A percentile compares a stretch with the other conserved stretches of the same genome.
Conservation (phyloP, 2,797 vertebrate genomes). For the Sus cebifrons region DNA sequence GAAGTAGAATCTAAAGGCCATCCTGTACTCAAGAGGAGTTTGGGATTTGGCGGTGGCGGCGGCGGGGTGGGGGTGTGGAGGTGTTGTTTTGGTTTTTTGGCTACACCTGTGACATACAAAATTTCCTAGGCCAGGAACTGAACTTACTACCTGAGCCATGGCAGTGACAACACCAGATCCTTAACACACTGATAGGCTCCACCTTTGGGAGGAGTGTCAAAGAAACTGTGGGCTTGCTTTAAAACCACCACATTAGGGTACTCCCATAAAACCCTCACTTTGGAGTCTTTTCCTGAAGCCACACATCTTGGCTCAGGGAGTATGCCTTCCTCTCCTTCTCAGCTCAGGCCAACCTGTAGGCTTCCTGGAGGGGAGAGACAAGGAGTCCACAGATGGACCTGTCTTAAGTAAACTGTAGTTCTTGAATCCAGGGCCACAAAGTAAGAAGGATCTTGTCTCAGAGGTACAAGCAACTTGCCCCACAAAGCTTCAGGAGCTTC, state of each 20-base stretch:
- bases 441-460: background rate
- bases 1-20: background rate
- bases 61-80: too few relatives aligned
- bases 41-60: too few relatives aligned
- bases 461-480: background rate
- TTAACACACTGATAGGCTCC: background rate
- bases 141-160: too few relatives aligned
- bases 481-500: background rate
- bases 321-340: background rate
- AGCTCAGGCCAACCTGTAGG: background rate
- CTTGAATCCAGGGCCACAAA: constrained; percentile 17
- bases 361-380: background rate
- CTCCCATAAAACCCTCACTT: background rate
- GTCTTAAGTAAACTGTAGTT: background rate
- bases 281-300: background rate
- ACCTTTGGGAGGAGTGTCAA: background rate
- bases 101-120: too few relatives aligned
- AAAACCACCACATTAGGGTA: background rate
- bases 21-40: background rate
- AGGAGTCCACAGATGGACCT: background rate
- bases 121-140: too few relatives aligned
- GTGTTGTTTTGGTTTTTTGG: too few relatives aligned
- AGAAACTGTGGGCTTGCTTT: background rate
- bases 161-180: too few relatives aligned
- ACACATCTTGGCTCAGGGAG: background rate